Evolutionary conservation across 2,113 vertebrate species (phyloP), one percentile per base, ranked within the genome.

Genomic region (Oncorhynchus kisutch): DNA sequence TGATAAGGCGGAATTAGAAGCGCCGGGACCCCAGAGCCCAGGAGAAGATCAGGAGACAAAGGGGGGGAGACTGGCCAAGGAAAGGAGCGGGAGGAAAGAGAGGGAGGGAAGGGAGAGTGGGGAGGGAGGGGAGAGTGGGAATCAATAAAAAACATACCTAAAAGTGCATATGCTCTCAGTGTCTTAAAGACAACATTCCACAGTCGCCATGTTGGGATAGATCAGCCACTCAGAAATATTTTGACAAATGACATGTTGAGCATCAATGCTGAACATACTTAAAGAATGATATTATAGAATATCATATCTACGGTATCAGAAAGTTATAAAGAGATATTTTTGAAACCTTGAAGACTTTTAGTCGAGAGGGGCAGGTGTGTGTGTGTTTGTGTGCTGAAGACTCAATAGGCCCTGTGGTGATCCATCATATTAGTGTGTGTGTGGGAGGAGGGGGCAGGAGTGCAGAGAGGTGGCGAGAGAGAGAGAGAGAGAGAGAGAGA

Each of bases 1-100:
- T 94, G 96, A 96, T 98, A 96, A 97, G 94, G 91, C 86, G 82
- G 93, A 95, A 96, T 93, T 94, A 95, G 93, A 95, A 92, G 93
- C 86, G 87, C 92, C 87, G 90, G 94, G 94, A 95, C 92, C 94
- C 93, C 85, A 92, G 93, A 95, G 95, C 90, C 87, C 86, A 91
- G 85, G 79, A 87, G 86, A 86, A 84, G 89, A 59, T 91, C 74
- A 81, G 80, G 78, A 18, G 80, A 73, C 67, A 75, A 76, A 84
- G 81, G 83, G 73, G 34, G 34, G 8, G 34, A 2, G 39, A 45
- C 39, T 45, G 39, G 39, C 39, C 7, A 45, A 45, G 81, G 48
- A 79, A 39, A 71, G 48, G 66, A 70, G 80, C 48, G 70, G 29
- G 57, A 73, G 79, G 45, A 73, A 76, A 71, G 74, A 76, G 79